A percentile compares a stretch with the other conserved stretches of the same genome.
These are phyloP conservation scores for Thereva unica DNA, from an alignment of 2,888 invertebrate genomes.

Conservation along the genomic window DNA sequence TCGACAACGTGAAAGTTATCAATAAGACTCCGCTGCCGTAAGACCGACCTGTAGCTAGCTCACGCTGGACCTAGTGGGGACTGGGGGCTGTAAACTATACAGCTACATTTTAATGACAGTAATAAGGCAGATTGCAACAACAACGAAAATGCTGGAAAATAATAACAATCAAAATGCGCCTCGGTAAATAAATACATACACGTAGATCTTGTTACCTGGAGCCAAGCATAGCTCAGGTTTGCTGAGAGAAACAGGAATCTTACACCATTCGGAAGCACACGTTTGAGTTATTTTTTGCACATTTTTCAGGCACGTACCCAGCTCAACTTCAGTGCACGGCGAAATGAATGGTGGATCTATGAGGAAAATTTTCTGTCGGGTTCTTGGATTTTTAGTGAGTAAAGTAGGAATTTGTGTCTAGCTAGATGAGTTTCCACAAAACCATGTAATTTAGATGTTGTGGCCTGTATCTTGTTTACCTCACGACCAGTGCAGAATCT, in stretches of 20 bases:
- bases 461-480: constrained; percentile 27
- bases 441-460: constrained; percentile 33
- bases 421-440: constrained; percentile 25
- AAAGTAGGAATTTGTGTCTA: constrained; percentile 23
- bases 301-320: constrained; percentile 32
- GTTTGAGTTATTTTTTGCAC: constrained; percentile 31
- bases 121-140: constrained; percentile 37
- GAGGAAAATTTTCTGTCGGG: constrained; percentile 3
- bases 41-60: background rate
- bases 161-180: constrained; percentile 41
- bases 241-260: constrained; percentile 16
- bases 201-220: constrained; percentile 39
- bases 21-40: constrained; percentile 12
- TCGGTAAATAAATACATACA: constrained; percentile 40
- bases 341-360: constrained; percentile 18
- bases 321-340: constrained; percentile 1
- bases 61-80: too few species aligned
- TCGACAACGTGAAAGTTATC: constrained; percentile 36
- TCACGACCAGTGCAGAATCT: constrained; percentile 28
- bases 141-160: constrained; percentile 35
- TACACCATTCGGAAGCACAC: constrained; percentile 34
- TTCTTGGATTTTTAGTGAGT: constrained; percentile 1
- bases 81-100: background rate
- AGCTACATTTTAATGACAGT: constrained; percentile 40
- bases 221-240: constrained; percentile 2